Evolutionary conservation across 1,140 invertebrate species (phyloP).

Genomic region (Drusus annulatus): DNA sequence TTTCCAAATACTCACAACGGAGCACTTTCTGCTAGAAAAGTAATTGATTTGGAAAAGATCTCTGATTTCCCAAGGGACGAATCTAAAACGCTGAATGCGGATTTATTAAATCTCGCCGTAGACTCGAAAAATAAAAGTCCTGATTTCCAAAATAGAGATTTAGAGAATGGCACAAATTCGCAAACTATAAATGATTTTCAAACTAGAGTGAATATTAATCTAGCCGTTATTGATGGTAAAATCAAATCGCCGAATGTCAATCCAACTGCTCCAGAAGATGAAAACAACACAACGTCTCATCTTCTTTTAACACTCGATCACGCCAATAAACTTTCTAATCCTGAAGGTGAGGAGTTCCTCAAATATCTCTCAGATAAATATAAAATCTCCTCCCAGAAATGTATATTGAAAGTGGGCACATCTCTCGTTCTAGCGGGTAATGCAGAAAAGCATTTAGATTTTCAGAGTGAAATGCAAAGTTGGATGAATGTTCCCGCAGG

Average conservation of each 20-base stretch:
- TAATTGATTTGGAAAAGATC: conserved; percentile 1
- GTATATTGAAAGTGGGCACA: background rate
- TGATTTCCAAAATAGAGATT: too few species aligned
- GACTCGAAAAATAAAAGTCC: too few species aligned
- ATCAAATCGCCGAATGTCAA: background rate
- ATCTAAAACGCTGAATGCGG: background rate
- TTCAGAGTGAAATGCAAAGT: conserved; percentile 37
- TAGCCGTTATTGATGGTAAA: background rate
- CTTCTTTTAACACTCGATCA: conserved; percentile 25
- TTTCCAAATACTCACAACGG: background rate
- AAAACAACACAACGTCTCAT: conserved; percentile 35
- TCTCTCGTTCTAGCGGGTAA: conserved; percentile 16
- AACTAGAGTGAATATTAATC: background rate
- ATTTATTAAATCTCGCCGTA: background rate
- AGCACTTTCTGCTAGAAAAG: conserved; percentile 12
- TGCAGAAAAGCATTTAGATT: conserved; percentile 16
- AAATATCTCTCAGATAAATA: conserved; percentile 27
- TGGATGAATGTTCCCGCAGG: conserved; percentile 24
- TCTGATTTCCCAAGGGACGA: background rate
- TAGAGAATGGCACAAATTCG: too few species aligned
- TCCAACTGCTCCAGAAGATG: background rate
- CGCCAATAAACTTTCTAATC: background rate
- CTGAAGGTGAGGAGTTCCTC: conserved; percentile 31
- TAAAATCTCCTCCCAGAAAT: conserved; percentile 17
- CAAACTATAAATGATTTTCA: too few species aligned